Percentiles rank a stretch among this genome's conserved stretches.
Evolutionary conservation across 2,888 invertebrate genomes (phyloP).

Genomic region (Mythimna lalbum): DNA sequence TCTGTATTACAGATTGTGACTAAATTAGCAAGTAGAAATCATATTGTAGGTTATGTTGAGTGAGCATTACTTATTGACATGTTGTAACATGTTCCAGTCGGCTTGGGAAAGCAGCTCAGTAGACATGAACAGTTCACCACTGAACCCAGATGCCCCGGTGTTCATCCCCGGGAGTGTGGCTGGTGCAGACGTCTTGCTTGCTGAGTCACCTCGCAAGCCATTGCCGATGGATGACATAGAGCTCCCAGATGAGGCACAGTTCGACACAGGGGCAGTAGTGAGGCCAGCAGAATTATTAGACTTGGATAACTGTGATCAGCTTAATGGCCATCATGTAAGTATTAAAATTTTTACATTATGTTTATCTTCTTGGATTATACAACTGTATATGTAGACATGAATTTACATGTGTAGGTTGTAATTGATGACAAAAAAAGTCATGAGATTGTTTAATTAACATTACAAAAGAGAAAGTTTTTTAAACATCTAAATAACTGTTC

Average conservation of each 20-base stretch:
- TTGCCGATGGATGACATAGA: conserved; percentile 92
- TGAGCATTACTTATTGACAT: conserved; percentile 28
- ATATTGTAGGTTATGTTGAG: conserved; percentile 35
- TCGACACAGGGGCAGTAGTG: conserved; percentile 91
- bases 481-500: not conserved
- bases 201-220: conserved; percentile 94
- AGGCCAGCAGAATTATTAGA: conserved; percentile 91
- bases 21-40: conserved; percentile 31
- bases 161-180: conserved; percentile 93
- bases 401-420: not conserved
- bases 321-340: conserved; percentile 90
- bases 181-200: conserved; percentile 89
- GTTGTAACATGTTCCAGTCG: conserved; percentile 78
- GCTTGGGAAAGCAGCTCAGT: conserved; percentile 88
- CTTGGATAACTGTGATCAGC: conserved; percentile 88
- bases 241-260: conserved; percentile 91
- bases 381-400: not conserved
- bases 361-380: not conserved
- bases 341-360: conserved; percentile 9
- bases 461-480: conserved; percentile 28
- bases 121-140: conserved; percentile 94
- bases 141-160: conserved; percentile 97
- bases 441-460: conserved; percentile 6
- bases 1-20: conserved; percentile 40
- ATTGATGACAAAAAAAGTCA: not conserved